phyloP scores from a whole-genome alignment of 1,140 invertebrate species.

The Lethrus apterus region DNA sequence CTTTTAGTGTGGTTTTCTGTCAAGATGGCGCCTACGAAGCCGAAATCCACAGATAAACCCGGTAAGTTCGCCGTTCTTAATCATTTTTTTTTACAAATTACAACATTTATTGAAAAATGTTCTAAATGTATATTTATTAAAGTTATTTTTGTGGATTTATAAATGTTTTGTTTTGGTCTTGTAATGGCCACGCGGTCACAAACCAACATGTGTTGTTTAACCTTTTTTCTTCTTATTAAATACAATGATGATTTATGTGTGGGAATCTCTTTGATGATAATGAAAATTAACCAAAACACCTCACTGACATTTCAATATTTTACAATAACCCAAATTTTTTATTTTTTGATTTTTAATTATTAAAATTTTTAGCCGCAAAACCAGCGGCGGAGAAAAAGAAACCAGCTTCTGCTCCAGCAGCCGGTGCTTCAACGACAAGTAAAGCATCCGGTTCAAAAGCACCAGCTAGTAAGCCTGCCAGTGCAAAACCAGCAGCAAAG shows the following conservation, averaged over 20 bases:
- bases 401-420: conserved; percentile 42
- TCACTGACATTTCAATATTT: conserved; percentile 22
- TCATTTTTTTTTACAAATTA: conserved; percentile 18
- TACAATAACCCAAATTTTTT: conserved; percentile 16
- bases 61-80: conserved; percentile 47
- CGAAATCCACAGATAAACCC: conserved; percentile 55
- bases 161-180: not conserved
- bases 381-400: conserved; percentile 56
- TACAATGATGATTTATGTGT: conserved; percentile 34
- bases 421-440: conserved; percentile 35
- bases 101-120: not conserved
- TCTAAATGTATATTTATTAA: conserved; percentile 2
- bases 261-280: conserved; percentile 56
- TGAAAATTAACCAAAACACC: conserved; percentile 32
- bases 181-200: conserved; percentile 28
- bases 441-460: conserved; percentile 29
- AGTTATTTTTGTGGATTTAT: not conserved
- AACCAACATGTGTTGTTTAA: conserved; percentile 11
- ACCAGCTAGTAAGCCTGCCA: conserved; percentile 40
- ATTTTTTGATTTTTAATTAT: not conserved
- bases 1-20: conserved; percentile 38
- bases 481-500: conserved; percentile 40
- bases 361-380: conserved; percentile 44
- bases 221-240: not conserved
- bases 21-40: conserved; percentile 60